phyloP scores from a whole-genome alignment of 2,888 invertebrate species.

The Acrobasis consociella region DNA sequence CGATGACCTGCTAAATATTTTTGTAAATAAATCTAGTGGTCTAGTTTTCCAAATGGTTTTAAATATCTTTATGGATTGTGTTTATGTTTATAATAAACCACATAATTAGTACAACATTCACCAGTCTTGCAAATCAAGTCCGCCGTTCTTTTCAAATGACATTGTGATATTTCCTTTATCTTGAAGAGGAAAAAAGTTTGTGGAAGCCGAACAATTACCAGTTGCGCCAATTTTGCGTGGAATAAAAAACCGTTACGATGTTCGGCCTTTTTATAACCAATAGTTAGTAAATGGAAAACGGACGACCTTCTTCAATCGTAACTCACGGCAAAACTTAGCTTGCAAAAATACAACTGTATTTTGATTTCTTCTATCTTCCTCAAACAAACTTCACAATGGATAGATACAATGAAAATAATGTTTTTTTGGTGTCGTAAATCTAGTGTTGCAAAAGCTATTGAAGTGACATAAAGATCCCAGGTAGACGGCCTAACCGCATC shows the following conservation, averaged over 20 bases:
- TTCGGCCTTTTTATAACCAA: conserved; percentile 34
- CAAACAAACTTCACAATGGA: background rate
- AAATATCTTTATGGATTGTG: background rate
- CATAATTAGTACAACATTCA: background rate
- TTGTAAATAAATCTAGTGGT: conserved; percentile 8
- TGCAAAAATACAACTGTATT: conserved; percentile 14
- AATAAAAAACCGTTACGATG: conserved; percentile 38
- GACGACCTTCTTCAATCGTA: conserved; percentile 40
- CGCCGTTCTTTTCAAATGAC: background rate
- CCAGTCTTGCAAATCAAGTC: background rate
- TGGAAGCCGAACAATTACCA: background rate
- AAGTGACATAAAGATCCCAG: conserved; percentile 53
- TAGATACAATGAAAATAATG: background rate
- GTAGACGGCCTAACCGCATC: conserved; percentile 65
- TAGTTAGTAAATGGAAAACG: conserved; percentile 32
- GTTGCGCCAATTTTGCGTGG: conserved; percentile 14
- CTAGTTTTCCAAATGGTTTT: conserved; percentile 2
- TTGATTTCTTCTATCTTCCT: conserved; percentile 18
- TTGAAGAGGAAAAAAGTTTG: background rate
- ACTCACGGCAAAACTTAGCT: conserved; percentile 21
- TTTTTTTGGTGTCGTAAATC: conserved; percentile 30
- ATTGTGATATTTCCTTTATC: background rate
- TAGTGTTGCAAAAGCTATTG: conserved; percentile 34
- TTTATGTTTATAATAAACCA: conserved; percentile 1
- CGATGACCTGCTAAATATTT: conserved; percentile 13